phyloP scores from a whole-genome alignment of 2,113 vertebrate genomes.

The Podocnemis expansa region DNA sequence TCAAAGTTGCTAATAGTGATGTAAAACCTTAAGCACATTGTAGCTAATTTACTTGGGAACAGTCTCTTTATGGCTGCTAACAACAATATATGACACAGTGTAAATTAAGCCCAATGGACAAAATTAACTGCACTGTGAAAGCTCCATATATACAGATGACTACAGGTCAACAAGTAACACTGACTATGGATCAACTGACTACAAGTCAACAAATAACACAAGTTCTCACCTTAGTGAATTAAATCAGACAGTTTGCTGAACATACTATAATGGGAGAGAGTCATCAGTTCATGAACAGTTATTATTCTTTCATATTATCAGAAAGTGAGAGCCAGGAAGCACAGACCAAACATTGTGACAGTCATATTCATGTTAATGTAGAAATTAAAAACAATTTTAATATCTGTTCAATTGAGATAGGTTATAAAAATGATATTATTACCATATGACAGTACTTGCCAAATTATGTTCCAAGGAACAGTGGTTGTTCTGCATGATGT shows the following conservation, averaged over 20 bases:
- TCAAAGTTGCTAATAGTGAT: background rate
- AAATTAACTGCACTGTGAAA: slow-evolving; percentile 13
- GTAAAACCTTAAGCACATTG: background rate
- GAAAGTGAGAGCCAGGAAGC: background rate
- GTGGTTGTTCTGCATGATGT: too few species aligned
- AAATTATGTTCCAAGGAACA: too few species aligned
- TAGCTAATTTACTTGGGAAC: background rate
- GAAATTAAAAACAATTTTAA: background rate
- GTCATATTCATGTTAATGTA: slow-evolving; percentile 9
- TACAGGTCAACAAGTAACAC: slow-evolving; percentile 15
- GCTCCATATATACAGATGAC: background rate
- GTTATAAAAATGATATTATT: background rate
- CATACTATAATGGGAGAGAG: background rate
- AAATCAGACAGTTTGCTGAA: slow-evolving; percentile 20
- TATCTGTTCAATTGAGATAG: slow-evolving; percentile 34
- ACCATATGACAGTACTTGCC: too few species aligned
- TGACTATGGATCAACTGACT: too few species aligned
- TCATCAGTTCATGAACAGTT: background rate
- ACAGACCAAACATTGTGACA: background rate
- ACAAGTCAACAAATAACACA: background rate
- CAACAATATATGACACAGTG: background rate
- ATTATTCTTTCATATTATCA: background rate
- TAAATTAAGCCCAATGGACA: background rate
- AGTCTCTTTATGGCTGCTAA: background rate
- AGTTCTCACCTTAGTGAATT: background rate